Evolutionary conservation across 1,140 invertebrate genomes (phyloP).

Genomic region (Saxidomus purpurata): DNA sequence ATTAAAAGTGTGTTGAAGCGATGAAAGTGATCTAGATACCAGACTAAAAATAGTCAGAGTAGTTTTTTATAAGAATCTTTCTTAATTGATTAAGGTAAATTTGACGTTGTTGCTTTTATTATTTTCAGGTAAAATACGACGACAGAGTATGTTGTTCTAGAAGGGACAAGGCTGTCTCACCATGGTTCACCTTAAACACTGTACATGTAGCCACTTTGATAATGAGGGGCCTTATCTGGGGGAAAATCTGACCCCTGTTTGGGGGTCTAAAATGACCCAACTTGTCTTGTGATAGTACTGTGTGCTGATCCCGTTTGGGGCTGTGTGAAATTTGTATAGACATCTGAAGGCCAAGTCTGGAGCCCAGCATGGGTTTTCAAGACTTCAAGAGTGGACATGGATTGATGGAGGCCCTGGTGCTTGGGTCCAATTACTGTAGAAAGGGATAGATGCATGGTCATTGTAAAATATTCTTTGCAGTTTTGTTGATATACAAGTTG

Average conservation of each 20-base stretch:
- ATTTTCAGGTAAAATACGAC: conserved; percentile 77
- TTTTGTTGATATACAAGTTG: background rate
- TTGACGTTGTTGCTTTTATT: conserved; percentile 61
- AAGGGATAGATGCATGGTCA: conserved; percentile 6
- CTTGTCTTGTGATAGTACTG: conserved; percentile 34
- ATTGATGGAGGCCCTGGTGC: background rate
- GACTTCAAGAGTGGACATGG: background rate
- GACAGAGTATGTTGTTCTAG: conserved; percentile 85
- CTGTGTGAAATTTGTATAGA: background rate
- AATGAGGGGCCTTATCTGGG: conserved; percentile 32
- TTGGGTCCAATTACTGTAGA: conserved; percentile 33
- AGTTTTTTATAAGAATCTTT: too few species aligned
- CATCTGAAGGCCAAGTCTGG: background rate
- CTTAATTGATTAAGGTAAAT: too few species aligned
- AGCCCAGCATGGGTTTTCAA: background rate
- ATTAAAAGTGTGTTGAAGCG: too few species aligned
- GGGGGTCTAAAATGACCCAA: background rate
- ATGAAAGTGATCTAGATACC: too few species aligned
- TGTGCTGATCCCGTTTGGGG: background rate
- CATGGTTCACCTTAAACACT: background rate
- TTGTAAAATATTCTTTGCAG: background rate
- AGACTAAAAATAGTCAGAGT: too few species aligned
- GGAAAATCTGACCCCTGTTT: background rate
- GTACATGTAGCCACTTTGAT: conserved; percentile 5
- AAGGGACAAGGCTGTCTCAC: background rate